Evolutionary conservation across 2,888 invertebrate genomes (phyloP), one percentile per base, ranked within the genome.

Genomic region (Heliothis peltigera): DNA sequence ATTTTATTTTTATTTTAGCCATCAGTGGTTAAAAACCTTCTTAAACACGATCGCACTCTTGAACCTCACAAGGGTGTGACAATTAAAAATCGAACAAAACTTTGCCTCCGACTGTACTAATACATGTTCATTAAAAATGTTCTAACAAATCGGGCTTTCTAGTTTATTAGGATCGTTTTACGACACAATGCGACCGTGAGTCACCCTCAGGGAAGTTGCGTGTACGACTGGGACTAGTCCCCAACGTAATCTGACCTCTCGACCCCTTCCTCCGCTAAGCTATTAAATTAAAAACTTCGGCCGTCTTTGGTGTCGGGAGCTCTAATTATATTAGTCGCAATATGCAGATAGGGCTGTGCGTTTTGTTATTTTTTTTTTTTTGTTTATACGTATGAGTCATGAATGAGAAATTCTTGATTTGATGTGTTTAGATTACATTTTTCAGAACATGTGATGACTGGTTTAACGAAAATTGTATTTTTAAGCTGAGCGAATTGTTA

Each of bases 181-280:
- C 75, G 65, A 64, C 72, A 71, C 64, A 76, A 61, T 51, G 44
- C 46, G 54, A 70, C 67, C 56, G 78, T 90, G 90, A 90, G 72
- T 89, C 90, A 90, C 84, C 76, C 74, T 72, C 57, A 70, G 80
- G 83, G 78, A 78, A 79, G 79, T 90, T 86, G 91, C 91, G 91
- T 91, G 91, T 81, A 79, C 64, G 68, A 83, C 79, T 88, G 87
- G 86, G 79, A 64, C 66, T 60, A 19, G 51, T 54, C 39, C 49
- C 89, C 86, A 82, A 35, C 67, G 64, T 83, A 83, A 83, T 81
- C 75, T 86, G 88, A 87, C 66, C 89, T 69, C 53, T 62, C 60
- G 71, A 71, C 75, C 87, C 88, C 87, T 79, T 77, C 67, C 67
- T 59, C 57, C 51, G 62, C 63, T 77, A 62, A 64, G 61, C 77